Base-by-base conservation (phyloP, 2,113 vertebrate genomes). In the Amblyornis subalaris region DNA sequence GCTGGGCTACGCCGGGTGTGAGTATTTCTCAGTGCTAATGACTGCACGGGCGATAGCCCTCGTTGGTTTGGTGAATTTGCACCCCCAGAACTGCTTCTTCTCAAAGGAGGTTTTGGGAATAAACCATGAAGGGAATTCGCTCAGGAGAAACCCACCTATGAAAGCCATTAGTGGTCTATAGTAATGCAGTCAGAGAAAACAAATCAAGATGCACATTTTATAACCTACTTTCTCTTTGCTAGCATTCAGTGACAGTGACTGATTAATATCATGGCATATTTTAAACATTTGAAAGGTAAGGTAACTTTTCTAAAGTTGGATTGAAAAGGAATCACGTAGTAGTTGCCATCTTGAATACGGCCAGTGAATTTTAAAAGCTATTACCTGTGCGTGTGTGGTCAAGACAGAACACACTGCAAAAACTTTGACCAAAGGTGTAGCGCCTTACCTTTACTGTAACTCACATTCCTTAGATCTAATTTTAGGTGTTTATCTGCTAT, bases 391-490 rank as follows among this genome's bases (percentile, higher is more conserved):
- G 15, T 31, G 7, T 22, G 12, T 60, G 35, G 25, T 62, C 18
- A 74, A 77, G 36, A 9, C 10, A 81, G 25, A 80, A 66, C 5
- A 14, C 2, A 48, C 17, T 45, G 50, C 23, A 61, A 93, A 70
- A 77, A 9, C 8, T 26, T 44, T 31, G 16, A 23, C 4, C 3
- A 58, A 58, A 87, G 5, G 2, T 21, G 45, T 33, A 67, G 61
- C 3, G 0, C 7, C 6, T 48, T 65, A 48, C 3, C 6, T 57
- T 65, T 45, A 57, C 44, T 0, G 0, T 26, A 42, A 58, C 16
- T 73, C 10, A 35, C 9, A 18, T 17, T 90, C 24, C 23, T 66
- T 40, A 53, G 19, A n/a, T 50, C 14, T 61, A 54, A 36, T 74
- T 85, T 80, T 71, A 62, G 19, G 3, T 44, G 13, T 45, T 85